phyloP scores from a whole-genome alignment of 1,140 invertebrate genomes.

The Oscheius sp. region DNA sequence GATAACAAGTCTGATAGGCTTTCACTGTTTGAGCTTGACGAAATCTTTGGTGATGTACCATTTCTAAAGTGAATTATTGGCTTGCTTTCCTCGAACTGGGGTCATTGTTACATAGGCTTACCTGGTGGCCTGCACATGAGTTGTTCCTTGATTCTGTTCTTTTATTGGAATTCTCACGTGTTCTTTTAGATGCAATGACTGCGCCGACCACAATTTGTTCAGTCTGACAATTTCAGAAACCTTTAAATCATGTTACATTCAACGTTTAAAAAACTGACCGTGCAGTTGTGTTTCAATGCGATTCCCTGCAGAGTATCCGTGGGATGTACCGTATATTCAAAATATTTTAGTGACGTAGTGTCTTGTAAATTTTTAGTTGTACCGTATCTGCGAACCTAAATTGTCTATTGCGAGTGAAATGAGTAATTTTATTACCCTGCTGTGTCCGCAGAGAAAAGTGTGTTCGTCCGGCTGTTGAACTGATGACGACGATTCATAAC shows the following conservation, averaged over 20 bases:
- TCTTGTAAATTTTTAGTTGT: not conserved
- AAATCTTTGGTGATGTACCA: not conserved
- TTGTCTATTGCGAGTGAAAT: not conserved
- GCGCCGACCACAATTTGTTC: not conserved
- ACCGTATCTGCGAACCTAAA: conserved; percentile 20
- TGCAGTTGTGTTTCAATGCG: not conserved
- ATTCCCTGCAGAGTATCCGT: conserved; percentile 9
- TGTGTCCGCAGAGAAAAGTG: not conserved
- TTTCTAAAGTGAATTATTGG: not conserved
- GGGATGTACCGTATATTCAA: not conserved
- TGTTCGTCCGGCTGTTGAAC: not conserved
- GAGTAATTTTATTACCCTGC: conserved; percentile 3
- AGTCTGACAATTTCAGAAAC: not conserved
- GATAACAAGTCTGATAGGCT: not conserved
- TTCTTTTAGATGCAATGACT: not conserved
- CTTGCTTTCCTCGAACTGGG: not conserved
- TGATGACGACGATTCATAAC: too few relatives aligned
- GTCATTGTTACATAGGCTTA: not conserved
- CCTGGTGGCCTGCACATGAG: not conserved
- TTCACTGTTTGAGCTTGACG: not conserved
- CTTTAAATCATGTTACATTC: not conserved
- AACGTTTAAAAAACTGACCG: not conserved
- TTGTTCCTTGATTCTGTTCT: too few relatives aligned
- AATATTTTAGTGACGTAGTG: not conserved
- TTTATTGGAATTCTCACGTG: not conserved